A percentile compares a stretch with the other conserved stretches of the same genome.
These are phyloP conservation scores for Eristalis intricaria DNA, from an alignment of 2,888 invertebrate species.

Conservation along the genomic window DNA sequence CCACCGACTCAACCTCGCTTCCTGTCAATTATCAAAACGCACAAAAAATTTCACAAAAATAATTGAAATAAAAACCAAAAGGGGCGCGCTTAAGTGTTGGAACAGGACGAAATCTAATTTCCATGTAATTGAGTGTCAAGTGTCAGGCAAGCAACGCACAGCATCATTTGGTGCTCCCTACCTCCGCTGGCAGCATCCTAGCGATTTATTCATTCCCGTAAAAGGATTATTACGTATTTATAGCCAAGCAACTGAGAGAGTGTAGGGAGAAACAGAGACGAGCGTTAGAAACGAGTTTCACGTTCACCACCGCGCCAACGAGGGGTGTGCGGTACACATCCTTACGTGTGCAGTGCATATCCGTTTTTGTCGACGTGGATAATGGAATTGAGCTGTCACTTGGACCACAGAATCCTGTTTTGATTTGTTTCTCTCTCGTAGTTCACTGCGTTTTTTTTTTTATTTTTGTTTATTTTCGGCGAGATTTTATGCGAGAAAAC, in stretches of 20 bases:
- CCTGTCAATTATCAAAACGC: neutral
- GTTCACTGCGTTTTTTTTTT: neutral
- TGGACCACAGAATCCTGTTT: constrained; percentile 71
- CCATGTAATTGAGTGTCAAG: constrained; percentile 71
- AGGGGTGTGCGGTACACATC: constrained; percentile 8
- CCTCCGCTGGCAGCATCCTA: constrained; percentile 34
- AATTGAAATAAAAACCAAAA: constrained; percentile 24
- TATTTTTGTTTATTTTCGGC: neutral
- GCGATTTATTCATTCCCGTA: constrained; percentile 67
- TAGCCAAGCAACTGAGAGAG: neutral
- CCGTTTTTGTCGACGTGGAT: constrained; percentile 61
- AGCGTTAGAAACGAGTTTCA: constrained; percentile 30
- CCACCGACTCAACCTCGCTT: neutral
- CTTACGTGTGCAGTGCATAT: neutral
- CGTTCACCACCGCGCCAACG: neutral
- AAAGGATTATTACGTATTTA: constrained; percentile 71
- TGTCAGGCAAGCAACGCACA: constrained; percentile 62
- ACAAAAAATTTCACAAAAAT: constrained; percentile 6
- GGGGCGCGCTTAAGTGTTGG: constrained; percentile 32
- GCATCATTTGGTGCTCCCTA: constrained; percentile 48
- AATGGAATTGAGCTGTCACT: constrained; percentile 66
- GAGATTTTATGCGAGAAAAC: constrained; percentile 32
- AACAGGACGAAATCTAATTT: constrained; percentile 58
- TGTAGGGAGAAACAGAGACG: constrained; percentile 19
- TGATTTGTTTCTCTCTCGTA: constrained; percentile 11